Conservation (phyloP, 2,113 vertebrate genomes). For the Antennarius striatus region DNA sequence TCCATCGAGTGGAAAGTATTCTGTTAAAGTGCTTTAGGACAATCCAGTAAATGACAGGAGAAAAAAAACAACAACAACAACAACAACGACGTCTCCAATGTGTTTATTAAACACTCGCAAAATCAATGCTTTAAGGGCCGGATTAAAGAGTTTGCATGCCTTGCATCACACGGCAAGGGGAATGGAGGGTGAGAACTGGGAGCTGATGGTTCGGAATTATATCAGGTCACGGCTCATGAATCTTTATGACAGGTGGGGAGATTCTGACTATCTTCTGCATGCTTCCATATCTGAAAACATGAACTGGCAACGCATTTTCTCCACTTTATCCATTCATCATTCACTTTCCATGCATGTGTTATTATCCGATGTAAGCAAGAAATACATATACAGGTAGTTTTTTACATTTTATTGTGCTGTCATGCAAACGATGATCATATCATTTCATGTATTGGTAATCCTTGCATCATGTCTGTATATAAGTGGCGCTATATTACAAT, state of each 20-base stretch:
- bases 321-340: no score
- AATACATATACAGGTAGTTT: no score
- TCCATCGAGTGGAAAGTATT: conserved; percentile 57
- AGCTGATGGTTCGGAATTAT: background rate
- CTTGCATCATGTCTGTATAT: no score
- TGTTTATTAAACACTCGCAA: conserved; percentile 56
- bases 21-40: conserved; percentile 52
- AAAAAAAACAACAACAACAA: conserved; percentile 28
- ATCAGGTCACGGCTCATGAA: background rate
- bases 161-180: no score
- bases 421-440: no score
- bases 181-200: background rate
- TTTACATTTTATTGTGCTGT: no score
- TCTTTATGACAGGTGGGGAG: background rate
- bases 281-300: background rate
- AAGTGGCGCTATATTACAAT: no score
- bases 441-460: no score
- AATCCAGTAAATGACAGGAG: conserved; percentile 42
- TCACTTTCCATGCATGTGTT: no score
- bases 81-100: conserved; percentile 8
- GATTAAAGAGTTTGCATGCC: conserved; percentile 16
- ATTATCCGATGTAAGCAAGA: no score
- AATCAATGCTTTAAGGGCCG: conserved; percentile 31
- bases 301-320: no score
- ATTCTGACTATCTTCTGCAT: background rate